Evolutionary conservation across 2,797 vertebrate species (phyloP), one percentile per base, ranked within the genome.

Genomic region (Chelon auratus): DNA sequence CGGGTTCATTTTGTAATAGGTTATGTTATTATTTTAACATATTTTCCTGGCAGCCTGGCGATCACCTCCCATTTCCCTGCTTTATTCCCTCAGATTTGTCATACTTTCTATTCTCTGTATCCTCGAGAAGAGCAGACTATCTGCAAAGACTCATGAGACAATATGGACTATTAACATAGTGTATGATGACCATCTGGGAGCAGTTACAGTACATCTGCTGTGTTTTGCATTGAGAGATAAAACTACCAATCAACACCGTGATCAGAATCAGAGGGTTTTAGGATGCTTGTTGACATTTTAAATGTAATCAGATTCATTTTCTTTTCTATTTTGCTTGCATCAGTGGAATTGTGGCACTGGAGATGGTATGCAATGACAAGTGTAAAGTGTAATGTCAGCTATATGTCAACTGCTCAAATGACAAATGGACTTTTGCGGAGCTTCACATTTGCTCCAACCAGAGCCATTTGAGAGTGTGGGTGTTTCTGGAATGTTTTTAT

Each of bases 1-100:
- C 3, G 8, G 26, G 14, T 59, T 65, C 18, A 36, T 77, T 63
- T 6, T 33, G 0, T 65, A 71, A 81, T 75, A 17, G 30, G 45
- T 58, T 55, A 14, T 60, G 24, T 36, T 63, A n/a, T 59, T 56
- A 54, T 17, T 57, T 68, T 36, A 50, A 59, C 47, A 33, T 48
- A 36, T 52, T 64, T 66, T 51, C 56, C 56, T 59, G 36, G 54
- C 48, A 75, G 51, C 42, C 51, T 26, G n/a, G 2, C 18, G 15
- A 53, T 61, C 47, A 52, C 33, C 11, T 43, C 30, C 3, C 7
- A 33, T 42, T 61, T 77, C 40, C 65, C 77, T 11, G 30, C 2
- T 18, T 54, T 54, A n/a, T 33, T 68, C 11, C 6, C 39, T 50
- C 22, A 72, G 51, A 36, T 2, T 56, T 43, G 15, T 53, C 55